Base-by-base conservation (phyloP, 2,113 vertebrate species). In the Verasper variegatus region DNA sequence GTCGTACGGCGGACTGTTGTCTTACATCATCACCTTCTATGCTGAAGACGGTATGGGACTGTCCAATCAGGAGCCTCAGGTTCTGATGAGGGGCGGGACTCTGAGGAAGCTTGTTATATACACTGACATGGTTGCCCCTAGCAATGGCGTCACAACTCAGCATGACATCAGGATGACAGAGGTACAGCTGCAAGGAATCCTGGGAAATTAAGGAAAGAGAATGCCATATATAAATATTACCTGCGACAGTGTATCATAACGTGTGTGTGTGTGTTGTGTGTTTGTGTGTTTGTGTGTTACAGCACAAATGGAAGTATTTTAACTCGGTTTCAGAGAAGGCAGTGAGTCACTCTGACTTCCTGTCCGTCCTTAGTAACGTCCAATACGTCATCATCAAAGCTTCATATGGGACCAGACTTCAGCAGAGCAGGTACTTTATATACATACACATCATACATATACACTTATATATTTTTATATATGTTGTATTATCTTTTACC, bases 261-360 rank as follows among this genome's bases (percentile, higher is more conserved):
- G 12, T 24, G 51, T 24, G 31, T 69, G 63, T 49, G 60, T 24
- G 24, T 24, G 24, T 24, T 69, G 13, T 26, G 31, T 24, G 35
- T 69, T 18, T 51, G 60, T 14, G 56, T 71, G 11, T 80, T 31
- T 77, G 27, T 82, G 37, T 88, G 35, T 86, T 26, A 47, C 91
- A 99, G 98, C 92, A 95, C 87, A 91, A 90, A 40, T 99, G 97
- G 98, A 97, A 95, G 61, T 98, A 99, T 74, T 98, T 97, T 84
- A 98, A 99, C 85, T 96, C 97, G 0, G 96, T 97, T 26, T 97
- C 94, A 24, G 96, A 97, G 6, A 75, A 93, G 61, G 75, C 95
- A 0, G 96, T 99, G 51, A 94, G 93, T 26, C 96, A 82, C 23
- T 81, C 89, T 0, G 97, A 99, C 86, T 98, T 99, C 90, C 93